These are phyloP conservation scores for Macrobrachium nipponense DNA, from an alignment of 1,140 invertebrate genomes.

Conservation along the genomic window DNA sequence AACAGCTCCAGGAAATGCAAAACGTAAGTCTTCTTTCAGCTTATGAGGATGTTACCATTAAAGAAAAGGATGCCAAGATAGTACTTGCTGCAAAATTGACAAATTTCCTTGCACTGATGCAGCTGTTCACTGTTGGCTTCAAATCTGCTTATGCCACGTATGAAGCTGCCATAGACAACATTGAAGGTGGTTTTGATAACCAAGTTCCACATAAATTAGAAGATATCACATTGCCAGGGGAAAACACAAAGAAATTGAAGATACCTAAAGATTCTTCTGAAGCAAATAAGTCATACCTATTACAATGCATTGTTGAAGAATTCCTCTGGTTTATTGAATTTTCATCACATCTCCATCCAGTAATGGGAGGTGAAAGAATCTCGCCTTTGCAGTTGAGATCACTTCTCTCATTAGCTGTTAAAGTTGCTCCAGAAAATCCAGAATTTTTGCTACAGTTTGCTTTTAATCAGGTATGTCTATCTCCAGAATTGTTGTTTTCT, in stretches of 20 bases:
- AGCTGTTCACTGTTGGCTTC: constrained; percentile 52
- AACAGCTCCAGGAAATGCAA: constrained; percentile 41
- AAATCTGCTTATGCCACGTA: constrained; percentile 54
- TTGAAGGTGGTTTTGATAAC: constrained; percentile 4
- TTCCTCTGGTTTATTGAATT: constrained; percentile 51
- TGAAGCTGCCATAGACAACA: constrained; percentile 51
- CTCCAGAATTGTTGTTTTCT: neutral
- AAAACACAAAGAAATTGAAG: neutral
- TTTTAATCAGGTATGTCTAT: constrained; percentile 35
- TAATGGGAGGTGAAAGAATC: constrained; percentile 17
- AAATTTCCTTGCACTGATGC: constrained; percentile 43
- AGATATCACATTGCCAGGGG: constrained; percentile 23
- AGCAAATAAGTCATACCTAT: neutral
- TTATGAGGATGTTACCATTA: neutral
- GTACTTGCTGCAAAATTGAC: constrained; percentile 23
- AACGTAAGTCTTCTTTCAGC: constrained; percentile 11
- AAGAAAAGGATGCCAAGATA: constrained; percentile 21
- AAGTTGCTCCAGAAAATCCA: constrained; percentile 40
- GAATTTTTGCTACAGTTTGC: constrained; percentile 37
- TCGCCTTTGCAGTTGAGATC: constrained; percentile 22
- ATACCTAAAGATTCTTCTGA: neutral
- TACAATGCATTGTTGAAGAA: constrained; percentile 30
- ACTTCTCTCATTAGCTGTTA: constrained; percentile 14
- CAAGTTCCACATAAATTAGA: constrained; percentile 20
- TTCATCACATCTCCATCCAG: neutral